Evolutionary conservation across 1,140 invertebrate genomes (phyloP), one percentile per base, ranked within the genome.

Genomic region (Aphelinus atriplicis): DNA sequence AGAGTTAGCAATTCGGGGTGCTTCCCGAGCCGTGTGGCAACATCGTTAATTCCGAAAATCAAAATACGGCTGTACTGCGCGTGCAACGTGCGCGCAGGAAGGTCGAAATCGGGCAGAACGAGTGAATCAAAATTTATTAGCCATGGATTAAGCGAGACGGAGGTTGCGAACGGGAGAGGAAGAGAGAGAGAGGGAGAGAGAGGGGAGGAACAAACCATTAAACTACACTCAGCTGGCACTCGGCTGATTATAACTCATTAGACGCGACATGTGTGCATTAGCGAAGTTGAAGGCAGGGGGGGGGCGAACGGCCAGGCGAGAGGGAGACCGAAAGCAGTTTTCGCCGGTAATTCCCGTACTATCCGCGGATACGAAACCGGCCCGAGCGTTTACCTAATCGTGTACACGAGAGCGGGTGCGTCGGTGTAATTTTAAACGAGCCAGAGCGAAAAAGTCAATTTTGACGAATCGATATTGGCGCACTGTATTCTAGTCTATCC

Each of bases 231-330:
- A 80, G 76, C 77, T 78, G 76, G 77, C 78, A 73, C 79, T 79
- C 78, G 73, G 76, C 78, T 82, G 80, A 82, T 84, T 83, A 83
- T 82, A 81, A 82, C 82, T 82, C 82, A 82, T 82, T 83, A 83
- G 79, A 81, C 75, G 78, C 78, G 81, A 82, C 82, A 82, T 82
- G 77, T 80, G 79, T 78, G 78, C 79, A 82, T 81, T 83, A 83
- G 81, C 74, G 68, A 80, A 83, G 80, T 82, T 81, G 77, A 58
- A 69, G 55, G 65, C 2, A 26, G 42, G 65, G 43, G 7, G 62
- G 2, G 67, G 53, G 47, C 7, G 62, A 60, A 26, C 26, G 26
- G 26, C 26, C 26, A 26, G 26, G 26, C 10, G 63, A 63, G 43
- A n/a, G 57, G n/a, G 57, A 58, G 58, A 1, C 6, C 9, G 42